Evolutionary conservation across 2,113 vertebrate species (phyloP).

Genomic region (Sylvilagus bachmani): DNA sequence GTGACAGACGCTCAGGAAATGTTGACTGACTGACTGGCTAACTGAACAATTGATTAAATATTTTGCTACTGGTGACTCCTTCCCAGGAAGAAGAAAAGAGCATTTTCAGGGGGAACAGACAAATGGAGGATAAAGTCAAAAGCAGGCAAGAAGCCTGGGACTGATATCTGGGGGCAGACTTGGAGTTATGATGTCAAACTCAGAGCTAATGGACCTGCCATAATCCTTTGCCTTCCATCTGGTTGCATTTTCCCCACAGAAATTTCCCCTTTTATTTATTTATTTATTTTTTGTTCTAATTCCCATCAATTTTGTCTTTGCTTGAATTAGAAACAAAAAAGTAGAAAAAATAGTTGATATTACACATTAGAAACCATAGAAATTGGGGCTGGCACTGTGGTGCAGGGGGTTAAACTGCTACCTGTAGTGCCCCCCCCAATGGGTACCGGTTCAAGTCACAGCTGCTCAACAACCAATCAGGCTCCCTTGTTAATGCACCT

Average conservation of each 20-base stretch:
- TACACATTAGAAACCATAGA: slow-evolving; percentile 19
- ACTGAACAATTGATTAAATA: slow-evolving; percentile 49
- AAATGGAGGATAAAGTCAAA: background rate
- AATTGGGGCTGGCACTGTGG: background rate
- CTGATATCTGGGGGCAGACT: background rate
- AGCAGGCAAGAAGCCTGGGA: background rate
- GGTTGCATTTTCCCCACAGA: background rate
- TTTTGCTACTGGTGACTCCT: slow-evolving; percentile 48
- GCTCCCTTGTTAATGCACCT: too few relatives aligned
- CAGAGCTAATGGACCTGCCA: background rate
- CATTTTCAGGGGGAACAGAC: background rate
- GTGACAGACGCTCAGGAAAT: slow-evolving; percentile 21
- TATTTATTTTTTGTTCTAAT: slow-evolving; percentile 64
- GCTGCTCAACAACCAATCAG: too few relatives aligned
- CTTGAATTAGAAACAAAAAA: slow-evolving; percentile 47
- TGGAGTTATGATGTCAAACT: slow-evolving; percentile 53
- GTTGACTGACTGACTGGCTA: background rate
- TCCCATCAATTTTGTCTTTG: slow-evolving; percentile 39
- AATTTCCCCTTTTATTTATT: background rate
- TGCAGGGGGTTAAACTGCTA: too few relatives aligned
- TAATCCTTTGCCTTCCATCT: slow-evolving; percentile 44
- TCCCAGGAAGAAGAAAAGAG: slow-evolving; percentile 27
- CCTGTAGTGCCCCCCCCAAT: too few relatives aligned
- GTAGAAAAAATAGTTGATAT: slow-evolving; percentile 8
- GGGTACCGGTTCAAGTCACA: too few relatives aligned